phyloP scores from a whole-genome alignment of 2,113 vertebrate species.

The Pangasianodon hypophthalmus region DNA sequence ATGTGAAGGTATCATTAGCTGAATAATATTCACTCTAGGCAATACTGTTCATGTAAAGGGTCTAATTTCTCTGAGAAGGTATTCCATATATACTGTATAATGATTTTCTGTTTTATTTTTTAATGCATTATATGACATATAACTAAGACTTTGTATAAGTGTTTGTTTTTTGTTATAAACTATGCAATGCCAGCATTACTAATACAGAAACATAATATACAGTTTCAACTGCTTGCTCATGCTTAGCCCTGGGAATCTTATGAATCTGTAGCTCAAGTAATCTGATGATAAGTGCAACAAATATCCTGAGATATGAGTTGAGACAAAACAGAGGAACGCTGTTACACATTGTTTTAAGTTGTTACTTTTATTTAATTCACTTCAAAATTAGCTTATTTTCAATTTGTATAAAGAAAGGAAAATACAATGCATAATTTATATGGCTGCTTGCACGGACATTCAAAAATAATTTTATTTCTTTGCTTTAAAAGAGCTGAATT shows the following conservation, averaged over 20 bases:
- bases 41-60: neutral
- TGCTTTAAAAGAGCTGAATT: slow-evolving; percentile 23
- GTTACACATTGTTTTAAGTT: slow-evolving; percentile 46
- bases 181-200: neutral
- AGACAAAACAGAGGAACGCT: neutral
- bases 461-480: slow-evolving; percentile 47
- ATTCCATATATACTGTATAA: neutral
- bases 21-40: neutral
- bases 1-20: neutral
- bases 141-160: neutral
- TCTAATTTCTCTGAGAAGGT: neutral
- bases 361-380: slow-evolving; percentile 65
- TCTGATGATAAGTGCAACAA: neutral
- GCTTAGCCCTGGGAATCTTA: neutral
- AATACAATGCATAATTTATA: slow-evolving; percentile 47
- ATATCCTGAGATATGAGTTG: neutral
- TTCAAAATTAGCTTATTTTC: slow-evolving; percentile 74
- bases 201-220: neutral
- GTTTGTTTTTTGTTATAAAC: neutral
- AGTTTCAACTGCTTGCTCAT: neutral
- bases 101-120: neutral
- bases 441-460: slow-evolving; percentile 54
- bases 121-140: neutral
- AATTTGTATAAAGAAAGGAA: slow-evolving; percentile 43
- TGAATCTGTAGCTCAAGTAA: neutral